A percentile compares a stretch with the other conserved stretches of the same genome.
phyloP scores from a whole-genome alignment of 2,797 vertebrate genomes.

The Peromyscus attwateri region DNA sequence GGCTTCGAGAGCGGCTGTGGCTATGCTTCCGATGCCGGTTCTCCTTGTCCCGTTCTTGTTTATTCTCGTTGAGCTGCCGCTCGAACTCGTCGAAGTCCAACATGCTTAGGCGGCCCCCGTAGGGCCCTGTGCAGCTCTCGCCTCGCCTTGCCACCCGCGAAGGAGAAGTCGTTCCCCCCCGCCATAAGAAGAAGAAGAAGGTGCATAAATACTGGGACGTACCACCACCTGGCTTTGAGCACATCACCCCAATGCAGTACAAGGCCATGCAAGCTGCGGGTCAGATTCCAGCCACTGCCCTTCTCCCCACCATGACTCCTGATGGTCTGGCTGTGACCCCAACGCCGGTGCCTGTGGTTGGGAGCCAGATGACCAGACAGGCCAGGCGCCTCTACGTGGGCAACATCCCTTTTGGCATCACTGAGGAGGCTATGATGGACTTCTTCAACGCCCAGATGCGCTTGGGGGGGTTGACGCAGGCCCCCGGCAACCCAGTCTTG shows the following conservation, averaged over 20 bases:
- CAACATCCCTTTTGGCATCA: constrained; percentile 97
- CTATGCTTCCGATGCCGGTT: too few relatives aligned
- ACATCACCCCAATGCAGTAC: constrained; percentile 94
- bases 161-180: too few relatives aligned
- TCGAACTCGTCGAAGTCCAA: too few relatives aligned
- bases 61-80: too few relatives aligned
- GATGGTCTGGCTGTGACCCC: constrained; percentile 95
- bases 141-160: too few relatives aligned
- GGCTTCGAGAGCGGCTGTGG: too few relatives aligned
- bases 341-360: constrained; percentile 95
- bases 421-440: constrained; percentile 99
- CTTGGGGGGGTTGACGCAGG: constrained; percentile 95
- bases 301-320: constrained; percentile 96
- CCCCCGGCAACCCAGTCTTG: constrained; percentile 95
- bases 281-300: constrained; percentile 96
- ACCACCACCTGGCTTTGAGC: constrained; percentile 92
- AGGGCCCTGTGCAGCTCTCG: too few relatives aligned
- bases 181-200: constrained; percentile 97
- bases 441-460: constrained; percentile 98
- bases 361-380: constrained; percentile 97
- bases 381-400: constrained; percentile 96
- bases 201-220: constrained; percentile 95
- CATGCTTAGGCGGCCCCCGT: too few relatives aligned
- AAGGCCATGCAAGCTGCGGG: constrained; percentile 94
- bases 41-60: too few relatives aligned